Base-by-base conservation (phyloP, 2,113 vertebrate genomes). In the Clarias magur region DNA sequence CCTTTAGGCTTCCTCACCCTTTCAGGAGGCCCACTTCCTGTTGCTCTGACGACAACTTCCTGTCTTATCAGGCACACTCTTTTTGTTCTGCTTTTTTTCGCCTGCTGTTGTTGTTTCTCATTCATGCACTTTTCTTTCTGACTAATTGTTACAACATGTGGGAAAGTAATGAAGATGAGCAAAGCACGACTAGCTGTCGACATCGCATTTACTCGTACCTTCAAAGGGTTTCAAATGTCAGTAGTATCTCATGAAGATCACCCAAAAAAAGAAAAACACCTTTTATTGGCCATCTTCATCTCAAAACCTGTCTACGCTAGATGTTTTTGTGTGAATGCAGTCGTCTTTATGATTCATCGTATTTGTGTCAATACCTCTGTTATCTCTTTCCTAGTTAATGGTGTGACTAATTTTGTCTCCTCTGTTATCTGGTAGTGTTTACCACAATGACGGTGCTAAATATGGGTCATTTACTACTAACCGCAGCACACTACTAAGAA, bases 11-110 rank as follows among this genome's bases (percentile, higher is more conserved):
- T 15, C 42, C 90, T 88, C 86, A 54, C 73, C 84, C 88, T 17
- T 80, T 81, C 84, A 90, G 92, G 93, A 93, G 92, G 93, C 91
- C 91, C 89, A 87, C 91, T 95, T 95, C 94, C 94, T 95, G 93
- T 91, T 83, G 86, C 84, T 88, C 85, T 94, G 93, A 94, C 92
- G 88, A 89, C 81, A 87, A 89, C 90, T 95, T 95, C 94, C 94
- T 93, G 88, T 93, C 88, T 89, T 80, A 88, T 84, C 80, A 19
- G 80, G 48, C 88, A 84, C 25, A 7, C 82, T 82, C 59, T 79
- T 82, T 80, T 67, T 85, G 85, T 92, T 93, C 90, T 90, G 78
- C 90, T 93, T 91, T 91, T 83, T 82, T 48, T 48, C 48, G 75
- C 13, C 23, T 27, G 34, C 38, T 21, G 3, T 76, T 25, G 63